Conservation (phyloP, 2,888 invertebrate genomes). For the Zhuqinia jingwanae region DNA sequence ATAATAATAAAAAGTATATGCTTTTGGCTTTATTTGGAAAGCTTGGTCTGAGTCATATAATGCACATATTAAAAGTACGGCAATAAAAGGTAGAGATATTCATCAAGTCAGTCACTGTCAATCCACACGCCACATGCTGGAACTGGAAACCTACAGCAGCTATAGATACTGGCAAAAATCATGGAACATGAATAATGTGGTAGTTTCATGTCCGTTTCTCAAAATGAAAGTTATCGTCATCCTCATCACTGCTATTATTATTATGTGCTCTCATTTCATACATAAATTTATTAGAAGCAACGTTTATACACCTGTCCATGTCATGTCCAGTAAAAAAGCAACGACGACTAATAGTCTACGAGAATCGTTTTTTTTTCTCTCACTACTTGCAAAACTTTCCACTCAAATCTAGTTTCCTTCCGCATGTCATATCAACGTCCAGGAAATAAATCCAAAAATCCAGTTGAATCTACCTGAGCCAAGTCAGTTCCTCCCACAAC, state of each 20-base stretch:
- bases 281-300: constrained; percentile 18
- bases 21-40: background rate
- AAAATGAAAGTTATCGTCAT: background rate
- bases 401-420: constrained; percentile 25
- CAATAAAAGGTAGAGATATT: constrained; percentile 25
- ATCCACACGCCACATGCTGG: constrained; percentile 3
- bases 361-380: background rate
- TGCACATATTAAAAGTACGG: background rate
- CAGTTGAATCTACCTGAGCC: constrained; percentile 2
- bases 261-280: constrained; percentile 45
- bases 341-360: background rate
- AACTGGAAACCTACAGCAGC: too few species aligned
- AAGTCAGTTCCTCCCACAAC: background rate
- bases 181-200: constrained; percentile 24
- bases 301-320: too few species aligned
- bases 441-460: constrained; percentile 11
- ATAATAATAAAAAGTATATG: too few species aligned
- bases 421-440: constrained; percentile 31
- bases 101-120: constrained; percentile 50
- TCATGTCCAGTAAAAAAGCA: background rate
- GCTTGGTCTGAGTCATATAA: background rate
- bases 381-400: constrained; percentile 25
- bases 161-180: too few species aligned
- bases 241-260: background rate
- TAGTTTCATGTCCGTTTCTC: background rate